phyloP scores from a whole-genome alignment of 2,797 vertebrate species.

The Epinephelus awoara region DNA sequence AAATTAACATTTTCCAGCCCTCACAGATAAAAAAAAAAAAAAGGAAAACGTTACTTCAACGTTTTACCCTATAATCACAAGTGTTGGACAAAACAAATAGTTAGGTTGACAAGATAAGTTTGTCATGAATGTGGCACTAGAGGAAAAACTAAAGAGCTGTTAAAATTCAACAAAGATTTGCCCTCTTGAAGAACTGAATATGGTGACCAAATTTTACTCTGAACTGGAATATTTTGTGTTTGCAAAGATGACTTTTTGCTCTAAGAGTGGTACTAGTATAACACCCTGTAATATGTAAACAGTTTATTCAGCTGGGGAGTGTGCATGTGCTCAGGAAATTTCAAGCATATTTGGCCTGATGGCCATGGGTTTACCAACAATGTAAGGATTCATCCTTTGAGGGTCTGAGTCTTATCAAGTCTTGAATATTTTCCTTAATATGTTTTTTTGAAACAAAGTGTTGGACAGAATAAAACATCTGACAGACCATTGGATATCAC shows the following conservation, averaged over 20 bases:
- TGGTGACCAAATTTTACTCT: not conserved
- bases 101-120: not conserved
- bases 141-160: not conserved
- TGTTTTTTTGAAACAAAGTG: constrained; percentile 3
- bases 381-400: not conserved
- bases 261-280: not conserved
- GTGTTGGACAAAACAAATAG: constrained; percentile 13
- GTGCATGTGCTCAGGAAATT: not conserved
- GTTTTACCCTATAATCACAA: not conserved
- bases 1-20: not conserved
- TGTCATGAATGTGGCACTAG: constrained; percentile 7
- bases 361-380: constrained; percentile 13
- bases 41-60: not conserved
- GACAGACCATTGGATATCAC: not conserved
- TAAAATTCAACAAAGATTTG: not conserved
- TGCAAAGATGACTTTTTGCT: not conserved
- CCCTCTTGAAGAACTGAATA: not conserved
- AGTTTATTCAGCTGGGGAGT: not conserved
- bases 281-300: not conserved
- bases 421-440: not conserved
- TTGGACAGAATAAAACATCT: not conserved
- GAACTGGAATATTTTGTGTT: not conserved
- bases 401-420: not conserved
- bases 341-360: not conserved
- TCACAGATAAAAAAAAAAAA: not conserved